Conservation (phyloP, 1,140 invertebrate genomes). For the Ceratina japonica region DNA sequence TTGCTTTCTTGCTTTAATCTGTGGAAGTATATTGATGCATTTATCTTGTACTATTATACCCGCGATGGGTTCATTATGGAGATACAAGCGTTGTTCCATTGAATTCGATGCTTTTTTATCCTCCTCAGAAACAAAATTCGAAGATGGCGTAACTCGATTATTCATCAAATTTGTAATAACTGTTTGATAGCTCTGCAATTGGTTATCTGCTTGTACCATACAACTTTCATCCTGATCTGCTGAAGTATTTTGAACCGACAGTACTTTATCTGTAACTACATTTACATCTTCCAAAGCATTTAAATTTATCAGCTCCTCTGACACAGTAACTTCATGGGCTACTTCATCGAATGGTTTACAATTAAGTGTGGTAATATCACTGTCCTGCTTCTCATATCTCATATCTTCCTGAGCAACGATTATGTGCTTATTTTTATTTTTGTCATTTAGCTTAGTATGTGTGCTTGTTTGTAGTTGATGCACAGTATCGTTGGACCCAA, state of each 20-base stretch:
- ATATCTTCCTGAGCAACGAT: slow-evolving; percentile 37
- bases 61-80: slow-evolving; percentile 49
- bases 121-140: slow-evolving; percentile 10
- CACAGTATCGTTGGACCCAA: background rate
- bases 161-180: slow-evolving; percentile 30
- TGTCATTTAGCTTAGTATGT: slow-evolving; percentile 22
- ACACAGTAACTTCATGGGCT: slow-evolving; percentile 25
- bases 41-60: slow-evolving; percentile 58
- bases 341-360: slow-evolving; percentile 44
- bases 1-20: slow-evolving; percentile 50
- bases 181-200: slow-evolving; percentile 28
- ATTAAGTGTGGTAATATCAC: slow-evolving; percentile 19
- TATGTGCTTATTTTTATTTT: slow-evolving; percentile 33
- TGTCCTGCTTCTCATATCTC: slow-evolving; percentile 31
- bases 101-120: slow-evolving; percentile 26
- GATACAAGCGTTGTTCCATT: slow-evolving; percentile 50
- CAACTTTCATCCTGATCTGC: slow-evolving; percentile 25
- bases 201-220: background rate
- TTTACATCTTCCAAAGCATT: slow-evolving; percentile 17
- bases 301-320: slow-evolving; percentile 23
- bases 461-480: slow-evolving; percentile 26
- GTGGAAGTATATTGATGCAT: slow-evolving; percentile 51
- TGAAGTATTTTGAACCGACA: background rate
- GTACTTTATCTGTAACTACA: slow-evolving; percentile 16
- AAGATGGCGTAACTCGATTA: slow-evolving; percentile 11